Percentiles rank a stretch among this genome's conserved stretches.
Evolutionary conservation across 1,140 invertebrate species (phyloP).

Genomic region (Ips nitidus): DNA sequence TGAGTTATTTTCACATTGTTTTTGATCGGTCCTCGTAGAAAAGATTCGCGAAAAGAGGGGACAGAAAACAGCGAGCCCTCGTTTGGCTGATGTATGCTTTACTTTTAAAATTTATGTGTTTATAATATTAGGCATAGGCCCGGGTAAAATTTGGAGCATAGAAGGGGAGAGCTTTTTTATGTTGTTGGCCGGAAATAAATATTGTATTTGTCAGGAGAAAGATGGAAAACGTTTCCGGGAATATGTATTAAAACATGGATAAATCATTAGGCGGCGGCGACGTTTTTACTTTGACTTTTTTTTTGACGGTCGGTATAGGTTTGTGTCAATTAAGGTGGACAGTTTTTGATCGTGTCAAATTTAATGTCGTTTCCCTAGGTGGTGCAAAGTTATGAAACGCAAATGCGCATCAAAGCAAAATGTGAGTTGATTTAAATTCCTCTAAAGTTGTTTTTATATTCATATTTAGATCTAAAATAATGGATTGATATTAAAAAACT

Average conservation of each 20-base stretch:
- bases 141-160: slow-evolving; percentile 33
- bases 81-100: slow-evolving; percentile 48
- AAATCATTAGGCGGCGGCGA: slow-evolving; percentile 27
- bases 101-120: slow-evolving; percentile 49
- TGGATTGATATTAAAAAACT: too few species aligned
- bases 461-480: too few species aligned
- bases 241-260: slow-evolving; percentile 34
- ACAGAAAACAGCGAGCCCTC: slow-evolving; percentile 38
- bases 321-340: too few species aligned
- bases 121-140: slow-evolving; percentile 46
- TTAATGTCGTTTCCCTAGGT: too few species aligned
- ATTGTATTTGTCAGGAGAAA: slow-evolving; percentile 48
- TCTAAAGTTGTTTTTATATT: too few species aligned
- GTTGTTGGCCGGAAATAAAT: slow-evolving; percentile 39
- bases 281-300: too few species aligned
- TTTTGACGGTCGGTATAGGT: too few species aligned
- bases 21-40: slow-evolving; percentile 13
- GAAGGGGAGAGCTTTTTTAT: slow-evolving; percentile 34
- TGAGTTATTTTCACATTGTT: neutral
- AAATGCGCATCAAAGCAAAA: too few species aligned
- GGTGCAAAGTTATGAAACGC: too few species aligned
- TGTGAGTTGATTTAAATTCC: too few species aligned
- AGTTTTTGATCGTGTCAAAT: too few species aligned
- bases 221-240: slow-evolving; percentile 41
- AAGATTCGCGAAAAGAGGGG: slow-evolving; percentile 20